phyloP scores from a whole-genome alignment of 30 jellyfish, hydroid and myxozoan genomes.

The Turritopsis rubra region DNA sequence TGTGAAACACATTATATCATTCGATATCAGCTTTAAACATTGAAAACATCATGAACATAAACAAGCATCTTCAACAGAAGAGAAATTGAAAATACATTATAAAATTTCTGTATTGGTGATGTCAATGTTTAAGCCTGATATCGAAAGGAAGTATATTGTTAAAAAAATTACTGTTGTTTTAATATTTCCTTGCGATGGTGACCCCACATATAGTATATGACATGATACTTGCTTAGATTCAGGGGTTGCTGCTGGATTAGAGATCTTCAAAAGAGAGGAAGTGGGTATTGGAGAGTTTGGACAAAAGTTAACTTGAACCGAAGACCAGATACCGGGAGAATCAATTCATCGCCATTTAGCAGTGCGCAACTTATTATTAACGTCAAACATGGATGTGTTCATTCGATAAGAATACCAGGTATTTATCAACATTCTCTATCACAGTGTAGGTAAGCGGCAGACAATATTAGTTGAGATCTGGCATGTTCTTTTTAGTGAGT shows the following conservation, averaged over 20 bases:
- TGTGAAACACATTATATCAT: neutral
- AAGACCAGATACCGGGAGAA: slow-evolving; percentile 3
- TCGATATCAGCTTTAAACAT: neutral
- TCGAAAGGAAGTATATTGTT: neutral
- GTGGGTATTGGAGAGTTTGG: slow-evolving; percentile 8
- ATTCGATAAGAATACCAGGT: neutral
- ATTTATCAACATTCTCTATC: neutral
- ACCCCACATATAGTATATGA: too few species aligned
- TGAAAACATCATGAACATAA: neutral
- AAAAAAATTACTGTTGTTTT: too few species aligned
- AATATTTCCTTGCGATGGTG: neutral
- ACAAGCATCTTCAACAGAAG: neutral
- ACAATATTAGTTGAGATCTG: neutral
- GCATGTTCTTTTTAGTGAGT: slow-evolving; percentile 11
- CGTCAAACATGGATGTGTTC: neutral
- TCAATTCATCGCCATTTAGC: slow-evolving; percentile 14
- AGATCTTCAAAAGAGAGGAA: neutral
- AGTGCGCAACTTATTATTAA: slow-evolving; percentile 3
- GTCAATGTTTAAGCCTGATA: neutral
- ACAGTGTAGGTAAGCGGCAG: neutral
- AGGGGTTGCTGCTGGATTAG: slow-evolving; percentile 8
- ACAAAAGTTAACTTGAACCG: neutral
- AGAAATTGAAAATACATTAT: neutral
- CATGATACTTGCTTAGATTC: neutral
- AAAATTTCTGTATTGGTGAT: neutral